Conservation (phyloP, 2,797 vertebrate species). For the Graptemys geographica region DNA sequence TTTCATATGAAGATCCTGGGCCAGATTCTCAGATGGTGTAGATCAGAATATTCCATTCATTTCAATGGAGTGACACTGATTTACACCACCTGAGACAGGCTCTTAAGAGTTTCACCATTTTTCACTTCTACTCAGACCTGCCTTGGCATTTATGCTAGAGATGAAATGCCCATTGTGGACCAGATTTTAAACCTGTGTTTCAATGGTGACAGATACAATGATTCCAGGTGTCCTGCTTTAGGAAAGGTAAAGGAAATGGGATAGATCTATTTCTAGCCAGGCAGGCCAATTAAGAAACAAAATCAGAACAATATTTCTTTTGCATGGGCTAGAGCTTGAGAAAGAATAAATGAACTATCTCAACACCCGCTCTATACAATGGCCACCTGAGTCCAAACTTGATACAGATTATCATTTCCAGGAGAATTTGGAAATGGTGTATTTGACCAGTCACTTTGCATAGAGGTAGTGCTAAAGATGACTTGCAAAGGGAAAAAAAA, state of each 20-base stretch:
- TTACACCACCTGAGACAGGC: constrained; percentile 21
- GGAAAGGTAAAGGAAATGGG: constrained; percentile 67
- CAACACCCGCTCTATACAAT: constrained; percentile 38
- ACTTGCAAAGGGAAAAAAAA: constrained; percentile 51
- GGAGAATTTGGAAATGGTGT: constrained; percentile 66
- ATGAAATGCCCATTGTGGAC: not conserved
- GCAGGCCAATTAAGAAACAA: constrained; percentile 72
- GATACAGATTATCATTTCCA: constrained; percentile 31
- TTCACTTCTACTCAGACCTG: constrained; percentile 1
- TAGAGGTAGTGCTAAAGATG: constrained; percentile 81
- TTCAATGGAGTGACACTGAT: constrained; percentile 40
- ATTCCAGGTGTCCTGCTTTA: constrained; percentile 60
- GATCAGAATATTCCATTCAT: constrained; percentile 2
- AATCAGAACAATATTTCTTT: constrained; percentile 37
- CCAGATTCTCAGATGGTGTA: not conserved
- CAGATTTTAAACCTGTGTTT: constrained; percentile 23
- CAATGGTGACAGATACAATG: constrained; percentile 46
- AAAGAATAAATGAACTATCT: constrained; percentile 43
- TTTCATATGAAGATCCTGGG: constrained; percentile 56
- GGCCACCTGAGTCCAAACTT: constrained; percentile 49
- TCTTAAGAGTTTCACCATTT: constrained; percentile 4
- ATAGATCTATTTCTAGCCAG: constrained; percentile 69
- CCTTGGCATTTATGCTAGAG: constrained; percentile 17
- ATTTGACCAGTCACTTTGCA: constrained; percentile 71
- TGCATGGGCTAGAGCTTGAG: constrained; percentile 63